phyloP scores from a whole-genome alignment of 2,888 invertebrate genomes.

The Muscina levida region DNA sequence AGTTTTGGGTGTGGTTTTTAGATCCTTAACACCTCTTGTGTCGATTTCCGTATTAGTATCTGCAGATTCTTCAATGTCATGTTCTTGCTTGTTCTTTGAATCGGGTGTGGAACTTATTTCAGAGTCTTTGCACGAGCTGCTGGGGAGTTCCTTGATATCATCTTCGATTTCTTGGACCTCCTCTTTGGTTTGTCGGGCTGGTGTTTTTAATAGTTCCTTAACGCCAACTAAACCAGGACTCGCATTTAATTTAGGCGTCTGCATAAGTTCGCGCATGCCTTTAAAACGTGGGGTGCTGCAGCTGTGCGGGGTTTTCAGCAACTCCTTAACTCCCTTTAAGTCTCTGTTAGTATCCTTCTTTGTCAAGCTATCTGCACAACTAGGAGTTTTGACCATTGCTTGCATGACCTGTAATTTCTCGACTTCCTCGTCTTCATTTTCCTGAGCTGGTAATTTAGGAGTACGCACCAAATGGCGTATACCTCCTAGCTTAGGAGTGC shows the following conservation, averaged over 20 bases:
- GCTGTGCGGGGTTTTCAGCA: conserved; percentile 71
- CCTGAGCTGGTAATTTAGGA: conserved; percentile 59
- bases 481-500: conserved; percentile 61
- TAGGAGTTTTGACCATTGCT: conserved; percentile 72
- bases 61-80: too few relatives aligned
- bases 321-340: conserved; percentile 69
- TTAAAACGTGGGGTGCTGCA: conserved; percentile 67
- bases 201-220: conserved; percentile 35
- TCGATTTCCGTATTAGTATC: neutral
- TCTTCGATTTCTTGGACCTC: conserved; percentile 13
- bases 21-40: conserved; percentile 67
- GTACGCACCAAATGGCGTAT: conserved; percentile 66
- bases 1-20: conserved; percentile 64
- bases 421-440: conserved; percentile 44
- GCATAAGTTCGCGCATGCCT: conserved; percentile 62
- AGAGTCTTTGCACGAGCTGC: conserved; percentile 72
- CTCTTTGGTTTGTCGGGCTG: too few relatives aligned
- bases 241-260: conserved; percentile 66
- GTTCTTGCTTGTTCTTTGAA: conserved; percentile 65
- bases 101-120: conserved; percentile 69
- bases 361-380: neutral
- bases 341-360: neutral
- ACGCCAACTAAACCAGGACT: conserved; percentile 50
- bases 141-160: conserved; percentile 41
- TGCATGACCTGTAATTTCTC: conserved; percentile 67